Evolutionary conservation across 2,113 vertebrate genomes (phyloP).

Genomic region (Corythornis cristatus): DNA sequence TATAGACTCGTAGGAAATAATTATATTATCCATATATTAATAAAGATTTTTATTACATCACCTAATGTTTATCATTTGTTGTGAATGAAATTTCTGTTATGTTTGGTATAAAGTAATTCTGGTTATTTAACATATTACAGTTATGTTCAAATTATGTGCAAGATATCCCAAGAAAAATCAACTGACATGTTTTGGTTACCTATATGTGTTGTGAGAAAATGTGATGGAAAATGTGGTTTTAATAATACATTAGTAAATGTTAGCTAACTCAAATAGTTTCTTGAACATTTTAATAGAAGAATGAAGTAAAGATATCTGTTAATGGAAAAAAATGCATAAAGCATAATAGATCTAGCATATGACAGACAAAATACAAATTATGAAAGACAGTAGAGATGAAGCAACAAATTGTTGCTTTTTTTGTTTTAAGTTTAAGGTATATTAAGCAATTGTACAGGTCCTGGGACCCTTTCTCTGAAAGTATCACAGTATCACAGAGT

Average conservation of each 20-base stretch:
- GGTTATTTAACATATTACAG: not conserved
- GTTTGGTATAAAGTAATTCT: not conserved
- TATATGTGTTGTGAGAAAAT: not conserved
- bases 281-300: not conserved
- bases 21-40: not conserved
- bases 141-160: not conserved
- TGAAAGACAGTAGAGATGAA: not conserved
- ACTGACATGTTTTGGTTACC: not conserved
- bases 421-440: not conserved
- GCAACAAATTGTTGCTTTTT: not conserved
- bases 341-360: not conserved
- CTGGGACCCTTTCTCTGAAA: not conserved
- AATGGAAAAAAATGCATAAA: not conserved
- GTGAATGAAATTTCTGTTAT: not conserved
- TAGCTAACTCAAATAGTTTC: not conserved
- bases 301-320: not conserved
- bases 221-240: not conserved
- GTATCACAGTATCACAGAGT: too few species aligned
- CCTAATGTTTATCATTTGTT: not conserved
- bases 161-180: not conserved
- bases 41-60: not conserved
- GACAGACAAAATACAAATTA: not conserved
- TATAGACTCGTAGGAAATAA: not conserved
- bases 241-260: not conserved
- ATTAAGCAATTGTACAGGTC: not conserved